Evolutionary conservation across 2,797 vertebrate species (phyloP).

Genomic region (Sandelia bainsii): DNA sequence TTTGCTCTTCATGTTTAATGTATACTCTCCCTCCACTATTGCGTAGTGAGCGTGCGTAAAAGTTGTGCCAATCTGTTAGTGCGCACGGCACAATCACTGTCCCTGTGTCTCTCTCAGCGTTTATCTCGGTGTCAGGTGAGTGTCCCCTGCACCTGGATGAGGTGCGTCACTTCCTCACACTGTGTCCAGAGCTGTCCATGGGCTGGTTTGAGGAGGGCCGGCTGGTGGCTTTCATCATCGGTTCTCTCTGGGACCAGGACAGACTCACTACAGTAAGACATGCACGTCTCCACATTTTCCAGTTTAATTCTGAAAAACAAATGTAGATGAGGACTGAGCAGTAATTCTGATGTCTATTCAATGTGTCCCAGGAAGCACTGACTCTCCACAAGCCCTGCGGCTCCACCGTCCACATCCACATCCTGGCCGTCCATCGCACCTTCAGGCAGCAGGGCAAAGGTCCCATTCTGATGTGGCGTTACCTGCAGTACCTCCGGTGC

Average conservation of each 20-base stretch:
- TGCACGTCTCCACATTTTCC: background rate
- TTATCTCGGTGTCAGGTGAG: constrained; percentile 91
- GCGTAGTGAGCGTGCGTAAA: constrained; percentile 33
- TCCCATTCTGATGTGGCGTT: constrained; percentile 92
- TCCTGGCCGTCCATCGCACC: constrained; percentile 91
- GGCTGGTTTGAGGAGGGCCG: constrained; percentile 96
- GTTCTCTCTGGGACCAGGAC: constrained; percentile 95
- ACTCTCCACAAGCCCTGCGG: constrained; percentile 90
- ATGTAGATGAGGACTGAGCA: background rate
- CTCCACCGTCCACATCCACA: constrained; percentile 90
- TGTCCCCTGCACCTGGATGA: constrained; percentile 93
- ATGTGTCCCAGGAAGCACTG: constrained; percentile 85
- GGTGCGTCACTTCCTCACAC: constrained; percentile 92
- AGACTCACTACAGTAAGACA: constrained; percentile 87
- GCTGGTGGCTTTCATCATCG: constrained; percentile 94
- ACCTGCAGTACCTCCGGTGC: constrained; percentile 91
- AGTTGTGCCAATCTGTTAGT: constrained; percentile 34
- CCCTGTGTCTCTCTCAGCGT: constrained; percentile 81
- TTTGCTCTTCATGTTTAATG: background rate
- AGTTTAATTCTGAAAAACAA: too few species aligned
- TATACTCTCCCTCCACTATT: background rate
- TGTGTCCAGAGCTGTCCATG: constrained; percentile 95
- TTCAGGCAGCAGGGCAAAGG: constrained; percentile 95
- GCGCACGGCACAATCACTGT: constrained; percentile 20
- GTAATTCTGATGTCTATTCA: background rate